Percentiles rank a stretch among this genome's conserved stretches.
These are phyloP conservation scores for Hermodice carunculata DNA, from an alignment of 2,888 invertebrate genomes.

Conservation along the genomic window DNA sequence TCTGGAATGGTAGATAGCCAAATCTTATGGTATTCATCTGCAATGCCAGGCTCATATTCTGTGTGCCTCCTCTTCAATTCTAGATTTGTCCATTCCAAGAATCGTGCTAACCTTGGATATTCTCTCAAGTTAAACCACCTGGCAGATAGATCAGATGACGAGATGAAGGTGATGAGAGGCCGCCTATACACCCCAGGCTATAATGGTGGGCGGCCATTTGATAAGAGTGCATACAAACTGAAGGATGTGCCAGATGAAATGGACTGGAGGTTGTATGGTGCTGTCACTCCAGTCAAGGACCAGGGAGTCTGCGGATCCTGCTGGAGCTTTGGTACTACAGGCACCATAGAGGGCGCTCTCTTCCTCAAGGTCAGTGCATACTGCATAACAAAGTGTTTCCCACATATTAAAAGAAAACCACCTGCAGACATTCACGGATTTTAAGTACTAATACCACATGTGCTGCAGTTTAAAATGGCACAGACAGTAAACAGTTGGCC, in stretches of 20 bases:
- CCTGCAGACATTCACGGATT: too few relatives aligned
- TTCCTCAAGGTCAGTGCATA: conserved; percentile 68
- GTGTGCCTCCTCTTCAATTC: too few relatives aligned
- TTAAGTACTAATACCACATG: too few relatives aligned
- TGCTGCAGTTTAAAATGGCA: too few relatives aligned
- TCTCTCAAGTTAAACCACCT: conserved; percentile 87
- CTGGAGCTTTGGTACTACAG: conserved; percentile 96
- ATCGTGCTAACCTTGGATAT: conserved; percentile 82
- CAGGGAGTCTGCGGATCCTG: conserved; percentile 98
- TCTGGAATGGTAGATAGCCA: too few relatives aligned
- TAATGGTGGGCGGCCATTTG: conserved; percentile 82
- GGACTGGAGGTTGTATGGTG: conserved; percentile 91
- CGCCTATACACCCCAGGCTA: conserved; percentile 72
- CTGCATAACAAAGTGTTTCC: too few relatives aligned
- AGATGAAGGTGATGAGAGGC: conserved; percentile 73
- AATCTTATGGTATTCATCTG: background rate
- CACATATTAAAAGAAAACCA: too few relatives aligned
- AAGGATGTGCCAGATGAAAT: conserved; percentile 79
- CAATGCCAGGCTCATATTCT: too few relatives aligned
- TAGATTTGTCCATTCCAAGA: conserved; percentile 84
- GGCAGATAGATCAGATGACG: conserved; percentile 84
- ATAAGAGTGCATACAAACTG: conserved; percentile 70
- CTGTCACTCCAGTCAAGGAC: conserved; percentile 95
- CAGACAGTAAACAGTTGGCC: too few relatives aligned
- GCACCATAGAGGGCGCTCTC: conserved; percentile 91